Base-by-base conservation (phyloP, 2,888 invertebrate genomes). In the Silvanus unidentatus region DNA sequence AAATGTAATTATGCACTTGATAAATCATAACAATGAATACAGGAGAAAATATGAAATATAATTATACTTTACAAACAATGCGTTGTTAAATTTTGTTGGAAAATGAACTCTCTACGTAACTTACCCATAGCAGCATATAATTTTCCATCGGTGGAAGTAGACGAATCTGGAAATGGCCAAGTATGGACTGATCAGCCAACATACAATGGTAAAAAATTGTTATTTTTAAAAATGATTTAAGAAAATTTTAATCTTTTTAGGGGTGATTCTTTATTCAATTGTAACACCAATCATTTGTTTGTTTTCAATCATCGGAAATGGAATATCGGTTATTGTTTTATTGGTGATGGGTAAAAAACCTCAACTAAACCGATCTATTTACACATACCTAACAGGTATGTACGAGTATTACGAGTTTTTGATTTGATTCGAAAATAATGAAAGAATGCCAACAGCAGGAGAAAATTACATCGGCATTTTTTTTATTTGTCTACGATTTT, bases 311-410 rank as follows among this genome's bases (percentile, higher is more conserved):
- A 48, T 64, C 35, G 66, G 64, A 9, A 70, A 70, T 45, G 45
- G 55, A 11, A 49, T 70, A 36, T 66, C 65, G 2, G 54, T 70
- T 13, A n/a, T n/a, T n/a, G n/a, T n/a, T n/a, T n/a, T n/a, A n/a
- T 43, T 59, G 37, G 66, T 70, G 37, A 2, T 37, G 5, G 53
- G 68, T 14, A 54, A 48, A 43, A 57, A 59, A 37, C 58, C 55
- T 45, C 61, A 66, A 47, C 49, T 66, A 16, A 62, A 58, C 22
- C 60, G 66, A 32, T 69, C 69, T 15, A 61, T 65, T 29, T 70
- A 65, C 47, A 68, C 66, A 29, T 70, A 70, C 55, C 55, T 71
- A 45, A 56, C 65, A 51, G 68, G 71, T 70, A 54, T n/a, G n/a
- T n/a, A n/a, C n/a, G n/a, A n/a, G n/a, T n/a, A n/a, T n/a, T n/a